Percentiles rank a stretch among this genome's conserved stretches.
Conservation (phyloP, 2,888 invertebrate species). For the Drosophila sordidula region DNA sequence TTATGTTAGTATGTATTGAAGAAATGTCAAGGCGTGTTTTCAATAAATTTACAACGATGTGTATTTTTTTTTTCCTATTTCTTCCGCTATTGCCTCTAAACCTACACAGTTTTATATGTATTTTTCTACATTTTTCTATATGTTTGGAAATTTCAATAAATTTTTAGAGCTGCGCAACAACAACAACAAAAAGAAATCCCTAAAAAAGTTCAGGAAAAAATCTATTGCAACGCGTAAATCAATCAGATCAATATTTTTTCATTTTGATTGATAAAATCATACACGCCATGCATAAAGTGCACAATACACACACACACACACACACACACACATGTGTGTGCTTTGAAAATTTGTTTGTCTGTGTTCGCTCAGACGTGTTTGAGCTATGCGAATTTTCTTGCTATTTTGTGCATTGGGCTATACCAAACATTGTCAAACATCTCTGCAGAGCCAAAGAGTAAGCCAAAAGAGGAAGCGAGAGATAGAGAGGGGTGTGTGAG, state of each 20-base stretch:
- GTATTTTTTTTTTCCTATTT: not conserved
- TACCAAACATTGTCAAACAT: constrained; percentile 39
- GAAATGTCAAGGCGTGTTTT: not conserved
- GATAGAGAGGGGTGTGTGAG: not conserved
- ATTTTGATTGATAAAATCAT: constrained; percentile 70
- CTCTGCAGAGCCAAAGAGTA: constrained; percentile 16
- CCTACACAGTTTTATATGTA: not conserved
- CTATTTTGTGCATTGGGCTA: constrained; percentile 22
- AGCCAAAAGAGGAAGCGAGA: not conserved
- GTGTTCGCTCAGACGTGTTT: constrained; percentile 42
- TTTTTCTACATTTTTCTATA: not conserved
- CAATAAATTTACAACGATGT: not conserved
- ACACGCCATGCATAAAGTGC: constrained; percentile 51
- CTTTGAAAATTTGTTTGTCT: constrained; percentile 45
- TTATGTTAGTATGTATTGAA: too few species aligned
- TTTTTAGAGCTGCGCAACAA: constrained; percentile 27
- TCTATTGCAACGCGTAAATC: constrained; percentile 57
- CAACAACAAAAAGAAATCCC: constrained; percentile 1
- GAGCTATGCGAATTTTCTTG: constrained; percentile 40
- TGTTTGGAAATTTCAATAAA: constrained; percentile 35
- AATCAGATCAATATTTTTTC: constrained; percentile 64
- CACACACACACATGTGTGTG: not conserved
- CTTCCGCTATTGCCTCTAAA: not conserved
- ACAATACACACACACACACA: not conserved
- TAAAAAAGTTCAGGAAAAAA: constrained; percentile 12